These are phyloP conservation scores for Lophura swinhoii DNA, from an alignment of 2,797 vertebrate species.

Conservation along the genomic window DNA sequence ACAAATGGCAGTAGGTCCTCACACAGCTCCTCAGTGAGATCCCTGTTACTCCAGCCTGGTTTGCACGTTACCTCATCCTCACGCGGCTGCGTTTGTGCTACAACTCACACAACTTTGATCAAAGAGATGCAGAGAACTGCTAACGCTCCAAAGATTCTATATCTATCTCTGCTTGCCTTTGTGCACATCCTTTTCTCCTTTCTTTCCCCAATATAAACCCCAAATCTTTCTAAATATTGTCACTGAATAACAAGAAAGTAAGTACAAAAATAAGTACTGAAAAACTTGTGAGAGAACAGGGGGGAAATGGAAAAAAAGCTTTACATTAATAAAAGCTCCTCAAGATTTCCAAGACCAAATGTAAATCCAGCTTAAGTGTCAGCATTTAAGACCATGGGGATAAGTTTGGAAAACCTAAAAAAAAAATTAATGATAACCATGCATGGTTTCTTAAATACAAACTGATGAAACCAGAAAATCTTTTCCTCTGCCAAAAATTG, in stretches of 20 bases:
- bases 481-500: constrained; percentile 44
- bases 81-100: neutral
- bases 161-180: neutral
- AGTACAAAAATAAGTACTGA: neutral
- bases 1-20: constrained; percentile 5
- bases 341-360: neutral
- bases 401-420: constrained; percentile 25
- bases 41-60: neutral
- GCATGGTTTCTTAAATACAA: constrained; percentile 38
- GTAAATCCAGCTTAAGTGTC: neutral
- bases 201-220: neutral
- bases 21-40: neutral
- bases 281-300: neutral
- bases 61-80: neutral
- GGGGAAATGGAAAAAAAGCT: neutral
- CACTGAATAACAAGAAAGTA: neutral
- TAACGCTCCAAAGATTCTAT: neutral
- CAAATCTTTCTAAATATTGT: neutral
- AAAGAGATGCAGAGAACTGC: neutral
- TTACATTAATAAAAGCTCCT: neutral
- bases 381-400: neutral
- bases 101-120: neutral
- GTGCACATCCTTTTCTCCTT: neutral
- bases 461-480: constrained; percentile 45
- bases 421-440: constrained; percentile 40